phyloP scores from a whole-genome alignment of 2,113 vertebrate species.

The Pogona vitticeps region DNA sequence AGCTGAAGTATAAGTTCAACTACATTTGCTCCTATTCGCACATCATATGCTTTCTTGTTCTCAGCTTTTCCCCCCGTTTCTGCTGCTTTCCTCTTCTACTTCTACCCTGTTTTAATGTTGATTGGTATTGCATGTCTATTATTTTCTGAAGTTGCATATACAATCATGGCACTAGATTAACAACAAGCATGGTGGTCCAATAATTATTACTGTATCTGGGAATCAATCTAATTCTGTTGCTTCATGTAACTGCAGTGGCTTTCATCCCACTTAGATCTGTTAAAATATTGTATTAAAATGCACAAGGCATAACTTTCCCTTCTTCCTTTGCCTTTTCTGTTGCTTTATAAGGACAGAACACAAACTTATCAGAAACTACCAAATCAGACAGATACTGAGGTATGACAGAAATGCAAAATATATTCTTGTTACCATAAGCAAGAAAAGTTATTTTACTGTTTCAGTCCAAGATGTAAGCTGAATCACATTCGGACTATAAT shows the following conservation, averaged over 20 bases:
- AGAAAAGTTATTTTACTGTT: neutral
- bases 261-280: neutral
- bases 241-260: neutral
- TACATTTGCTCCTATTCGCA: neutral
- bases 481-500: neutral
- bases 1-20: neutral
- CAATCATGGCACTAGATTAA: neutral
- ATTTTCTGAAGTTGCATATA: neutral
- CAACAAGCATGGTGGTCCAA: neutral
- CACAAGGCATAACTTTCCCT: conserved; percentile 7
- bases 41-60: neutral
- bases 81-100: neutral
- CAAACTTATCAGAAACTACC: conserved; percentile 1
- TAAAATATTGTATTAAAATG: conserved; percentile 14
- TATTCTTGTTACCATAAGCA: neutral
- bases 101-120: neutral
- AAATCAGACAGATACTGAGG: neutral
- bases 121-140: neutral
- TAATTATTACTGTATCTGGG: neutral
- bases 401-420: neutral
- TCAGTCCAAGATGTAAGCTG: neutral
- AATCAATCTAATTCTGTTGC: neutral
- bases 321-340: neutral
- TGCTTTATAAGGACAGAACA: neutral
- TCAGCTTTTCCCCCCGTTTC: neutral